phyloP scores from a whole-genome alignment of 2,888 invertebrate species.

The Pseudanteris insignis region DNA sequence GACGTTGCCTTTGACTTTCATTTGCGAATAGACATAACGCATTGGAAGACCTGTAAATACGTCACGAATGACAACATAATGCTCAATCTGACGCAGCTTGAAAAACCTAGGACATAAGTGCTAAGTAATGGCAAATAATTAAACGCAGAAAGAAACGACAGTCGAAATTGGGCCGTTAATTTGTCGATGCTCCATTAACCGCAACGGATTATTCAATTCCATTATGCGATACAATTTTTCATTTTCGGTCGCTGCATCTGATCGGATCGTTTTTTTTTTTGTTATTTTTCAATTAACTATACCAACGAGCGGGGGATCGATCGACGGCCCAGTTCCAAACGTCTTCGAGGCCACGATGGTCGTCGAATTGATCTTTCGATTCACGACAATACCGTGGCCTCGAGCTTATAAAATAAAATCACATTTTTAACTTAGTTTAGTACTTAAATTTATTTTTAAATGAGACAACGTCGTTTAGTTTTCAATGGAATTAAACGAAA shows the following conservation, averaged over 20 bases:
- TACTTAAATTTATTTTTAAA: constrained; percentile 7
- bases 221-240: constrained; percentile 3
- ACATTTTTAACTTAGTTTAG: constrained; percentile 24
- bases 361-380: constrained; percentile 1
- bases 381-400: constrained; percentile 8
- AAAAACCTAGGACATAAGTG: neutral
- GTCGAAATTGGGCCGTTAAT: constrained; percentile 35
- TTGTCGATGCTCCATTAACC: neutral
- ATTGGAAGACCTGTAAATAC: constrained; percentile 37
- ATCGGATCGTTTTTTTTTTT: constrained; percentile 2
- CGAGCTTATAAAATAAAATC: constrained; percentile 36
- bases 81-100: constrained; percentile 4
- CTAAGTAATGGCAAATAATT: too few species aligned
- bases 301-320: neutral
- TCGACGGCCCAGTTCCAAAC: constrained; percentile 34
- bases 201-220: neutral
- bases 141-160: constrained; percentile 2
- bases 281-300: too few species aligned
- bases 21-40: constrained; percentile 25
- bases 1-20: constrained; percentile 16
- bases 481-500: neutral
- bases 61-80: constrained; percentile 20
- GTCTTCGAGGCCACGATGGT: constrained; percentile 13
- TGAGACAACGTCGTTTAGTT: neutral
- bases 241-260: neutral